Evolutionary conservation across 2,113 vertebrate genomes (phyloP), one percentile per base, ranked within the genome.

Genomic region (Chitala chitala): DNA sequence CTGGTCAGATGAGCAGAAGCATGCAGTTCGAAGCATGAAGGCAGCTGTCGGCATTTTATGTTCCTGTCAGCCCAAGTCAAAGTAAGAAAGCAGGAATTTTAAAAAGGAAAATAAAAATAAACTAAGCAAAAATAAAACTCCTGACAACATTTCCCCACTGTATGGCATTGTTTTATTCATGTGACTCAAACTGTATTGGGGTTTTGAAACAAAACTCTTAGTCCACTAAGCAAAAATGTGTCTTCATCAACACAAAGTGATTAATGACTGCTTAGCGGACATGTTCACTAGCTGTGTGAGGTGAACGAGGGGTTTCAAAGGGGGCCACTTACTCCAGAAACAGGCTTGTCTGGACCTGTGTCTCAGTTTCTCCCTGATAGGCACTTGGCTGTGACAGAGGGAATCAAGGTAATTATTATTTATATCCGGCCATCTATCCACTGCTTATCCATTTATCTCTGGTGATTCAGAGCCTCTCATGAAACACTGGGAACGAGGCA

Each of bases 121-220:
- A 61, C 26, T 24, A 73, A 73, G 53, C 15, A 31, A 61, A 54
- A 64, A 69, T 36, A 61, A 63, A 70, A 69, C 12, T 55, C 55
- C 84, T 86, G 87, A 88, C 85, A 89, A 86, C 83, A 81, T 77
- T 85, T 82, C 83, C 82, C 74, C 78, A 82, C 75, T 86, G 50
- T 40, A n/a, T 69, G 10, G 80, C 86, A 88, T 91, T 92, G 85
- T 92, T 92, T 92, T 92, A 92, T 91, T 90, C 90, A 90, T n/a
- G 77, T 82, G 82, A 86, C 82, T 87, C 84, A 83, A 85, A 83
- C 83, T 76, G 84, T 77, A 84, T 80, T 81, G n/a, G n/a, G 80
- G 82, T 84, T 87, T 80, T 17, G 83, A 82, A 82, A 87, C 82
- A 86, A 83, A 86, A 84, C 85, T 87, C 86, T 91, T 90, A 91